These are phyloP conservation scores for Ranitomeya imitator DNA, from an alignment of 2,113 vertebrate species.

Conservation along the genomic window DNA sequence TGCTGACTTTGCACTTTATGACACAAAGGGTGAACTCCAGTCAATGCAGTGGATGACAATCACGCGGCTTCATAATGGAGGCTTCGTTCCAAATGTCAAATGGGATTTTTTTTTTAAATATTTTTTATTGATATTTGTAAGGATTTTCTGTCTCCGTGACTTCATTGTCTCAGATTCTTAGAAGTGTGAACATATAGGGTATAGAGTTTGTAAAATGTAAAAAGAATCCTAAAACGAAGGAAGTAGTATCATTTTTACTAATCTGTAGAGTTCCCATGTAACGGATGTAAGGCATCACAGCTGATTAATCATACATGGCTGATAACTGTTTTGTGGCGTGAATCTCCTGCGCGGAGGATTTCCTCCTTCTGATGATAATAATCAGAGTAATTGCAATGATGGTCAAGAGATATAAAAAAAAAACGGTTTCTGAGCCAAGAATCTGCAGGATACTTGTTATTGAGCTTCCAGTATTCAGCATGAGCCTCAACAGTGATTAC, in stretches of 20 bases:
- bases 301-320: background rate
- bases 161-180: background rate
- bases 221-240: background rate
- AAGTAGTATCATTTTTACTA: background rate
- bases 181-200: background rate
- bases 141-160: background rate
- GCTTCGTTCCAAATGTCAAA: background rate
- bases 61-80: background rate
- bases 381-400: background rate
- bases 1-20: conserved; percentile 17
- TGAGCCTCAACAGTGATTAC: background rate
- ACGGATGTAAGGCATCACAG: too few relatives aligned
- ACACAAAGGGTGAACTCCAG: background rate
- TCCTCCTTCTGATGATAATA: background rate
- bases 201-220: too few relatives aligned
- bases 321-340: background rate
- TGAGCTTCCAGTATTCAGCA: background rate
- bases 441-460: background rate
- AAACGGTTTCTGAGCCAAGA: background rate
- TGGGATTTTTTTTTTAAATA: background rate
- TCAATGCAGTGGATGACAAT: background rate
- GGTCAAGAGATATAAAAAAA: conserved; percentile 11
- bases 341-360: background rate
- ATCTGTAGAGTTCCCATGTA: too few relatives aligned
- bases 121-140: background rate